Evolutionary conservation across 1,140 invertebrate species (phyloP).

Genomic region (Sogatella furcifera): DNA sequence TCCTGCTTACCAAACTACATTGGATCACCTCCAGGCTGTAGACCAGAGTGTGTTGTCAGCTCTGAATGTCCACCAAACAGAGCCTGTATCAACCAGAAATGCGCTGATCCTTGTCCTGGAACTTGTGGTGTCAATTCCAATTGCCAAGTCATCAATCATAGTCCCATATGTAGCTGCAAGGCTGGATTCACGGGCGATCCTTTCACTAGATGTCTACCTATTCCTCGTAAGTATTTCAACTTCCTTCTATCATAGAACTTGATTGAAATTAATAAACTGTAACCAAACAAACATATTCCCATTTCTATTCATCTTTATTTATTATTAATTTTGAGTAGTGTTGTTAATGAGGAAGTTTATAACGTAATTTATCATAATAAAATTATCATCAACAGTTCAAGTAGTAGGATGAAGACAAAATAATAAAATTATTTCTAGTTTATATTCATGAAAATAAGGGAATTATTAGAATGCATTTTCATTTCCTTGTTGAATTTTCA

Average conservation of each 20-base stretch:
- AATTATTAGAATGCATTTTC: no score
- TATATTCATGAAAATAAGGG: no score
- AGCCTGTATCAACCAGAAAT: constrained; percentile 40
- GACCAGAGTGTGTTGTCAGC: constrained; percentile 38
- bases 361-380: no score
- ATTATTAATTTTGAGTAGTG: no score
- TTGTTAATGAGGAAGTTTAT: no score
- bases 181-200: constrained; percentile 44
- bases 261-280: constrained; percentile 42
- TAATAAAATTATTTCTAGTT: no score
- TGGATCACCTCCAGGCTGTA: constrained; percentile 37
- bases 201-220: constrained; percentile 39
- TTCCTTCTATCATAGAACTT: constrained; percentile 32
- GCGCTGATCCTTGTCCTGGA: constrained; percentile 40
- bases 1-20: constrained; percentile 37
- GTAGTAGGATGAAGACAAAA: no score
- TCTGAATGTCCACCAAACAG: constrained; percentile 37
- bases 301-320: constrained; percentile 31
- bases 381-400: no score
- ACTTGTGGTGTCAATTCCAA: constrained; percentile 41
- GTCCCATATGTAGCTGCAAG: constrained; percentile 40
- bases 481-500: no score
- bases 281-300: constrained; percentile 43
- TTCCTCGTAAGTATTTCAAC: constrained; percentile 32
- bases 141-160: constrained; percentile 45